Conservation (phyloP, 2,113 vertebrate species). For the Oenanthe oenanthe region DNA sequence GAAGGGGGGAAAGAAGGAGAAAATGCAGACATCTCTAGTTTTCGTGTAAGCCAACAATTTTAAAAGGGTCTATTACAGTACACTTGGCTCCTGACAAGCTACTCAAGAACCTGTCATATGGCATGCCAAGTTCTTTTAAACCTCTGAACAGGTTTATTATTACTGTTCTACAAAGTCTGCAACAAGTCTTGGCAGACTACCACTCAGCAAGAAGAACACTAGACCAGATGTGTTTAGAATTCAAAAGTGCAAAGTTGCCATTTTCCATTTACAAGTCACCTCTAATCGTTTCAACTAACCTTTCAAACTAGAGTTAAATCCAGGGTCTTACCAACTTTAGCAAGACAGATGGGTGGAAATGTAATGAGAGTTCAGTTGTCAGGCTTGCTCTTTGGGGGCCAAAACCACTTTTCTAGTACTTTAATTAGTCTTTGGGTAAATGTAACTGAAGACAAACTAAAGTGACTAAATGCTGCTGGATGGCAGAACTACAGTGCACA, state of each 20-base stretch:
- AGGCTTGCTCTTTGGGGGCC: not conserved
- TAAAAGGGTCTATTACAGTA: constrained; percentile 59
- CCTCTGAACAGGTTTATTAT: constrained; percentile 63
- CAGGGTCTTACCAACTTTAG: not conserved
- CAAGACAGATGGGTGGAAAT: not conserved
- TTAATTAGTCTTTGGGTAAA: constrained; percentile 8
- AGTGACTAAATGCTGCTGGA: not conserved
- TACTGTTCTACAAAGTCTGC: constrained; percentile 47
- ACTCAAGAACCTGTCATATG: constrained; percentile 51
- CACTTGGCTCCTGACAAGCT: constrained; percentile 56
- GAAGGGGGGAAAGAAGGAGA: not conserved
- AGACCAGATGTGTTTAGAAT: constrained; percentile 61
- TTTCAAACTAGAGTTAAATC: not conserved
- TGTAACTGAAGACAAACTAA: not conserved
- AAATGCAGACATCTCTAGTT: constrained; percentile 30
- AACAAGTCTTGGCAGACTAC: constrained; percentile 61
- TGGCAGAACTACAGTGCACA: not conserved
- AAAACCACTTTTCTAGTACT: not conserved
- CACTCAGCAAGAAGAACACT: constrained; percentile 40
- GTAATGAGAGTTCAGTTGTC: not conserved
- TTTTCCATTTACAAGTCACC: constrained; percentile 60
- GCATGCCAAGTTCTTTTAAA: constrained; percentile 59
- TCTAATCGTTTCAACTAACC: constrained; percentile 47
- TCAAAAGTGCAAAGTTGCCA: constrained; percentile 21
- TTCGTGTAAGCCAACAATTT: constrained; percentile 40